Conservation (phyloP, 1,140 invertebrate genomes). For the Calycopis cecrops region DNA sequence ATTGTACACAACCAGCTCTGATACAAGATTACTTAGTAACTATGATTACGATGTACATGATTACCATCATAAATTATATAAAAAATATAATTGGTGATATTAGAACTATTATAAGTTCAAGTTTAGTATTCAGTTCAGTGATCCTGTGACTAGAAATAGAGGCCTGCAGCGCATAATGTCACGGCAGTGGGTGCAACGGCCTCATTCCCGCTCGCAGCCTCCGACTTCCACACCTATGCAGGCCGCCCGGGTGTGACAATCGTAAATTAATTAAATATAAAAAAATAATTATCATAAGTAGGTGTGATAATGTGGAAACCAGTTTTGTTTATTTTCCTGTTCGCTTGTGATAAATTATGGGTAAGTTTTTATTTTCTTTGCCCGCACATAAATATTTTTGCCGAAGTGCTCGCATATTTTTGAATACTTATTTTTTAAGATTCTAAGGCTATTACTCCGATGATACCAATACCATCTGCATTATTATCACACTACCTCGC, state of each 20-base stretch:
- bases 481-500: too few relatives aligned
- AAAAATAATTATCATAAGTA: slow-evolving; percentile 6
- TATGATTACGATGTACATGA: too few relatives aligned
- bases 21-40: too few relatives aligned
- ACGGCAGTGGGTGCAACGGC: slow-evolving; percentile 48
- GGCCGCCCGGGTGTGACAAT: slow-evolving; percentile 45
- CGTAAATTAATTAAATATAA: slow-evolving; percentile 36
- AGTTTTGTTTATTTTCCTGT: slow-evolving; percentile 13
- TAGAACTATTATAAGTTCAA: slow-evolving; percentile 4
- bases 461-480: too few relatives aligned
- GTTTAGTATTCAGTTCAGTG: slow-evolving; percentile 5
- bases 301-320: slow-evolving; percentile 25
- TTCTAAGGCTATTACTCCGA: too few relatives aligned
- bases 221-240: slow-evolving; percentile 18
- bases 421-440: too few relatives aligned
- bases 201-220: slow-evolving; percentile 45
- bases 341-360: slow-evolving; percentile 10
- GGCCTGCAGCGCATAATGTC: slow-evolving; percentile 30
- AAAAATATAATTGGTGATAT: too few relatives aligned
- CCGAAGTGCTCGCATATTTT: too few relatives aligned
- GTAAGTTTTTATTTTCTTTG: slow-evolving; percentile 14
- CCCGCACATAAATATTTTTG: too few relatives aligned
- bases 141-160: slow-evolving; percentile 37
- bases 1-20: too few relatives aligned
- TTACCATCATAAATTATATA: too few relatives aligned